Evolutionary conservation across 1,140 invertebrate genomes (phyloP).

Genomic region (Hesperophylax magnus): DNA sequence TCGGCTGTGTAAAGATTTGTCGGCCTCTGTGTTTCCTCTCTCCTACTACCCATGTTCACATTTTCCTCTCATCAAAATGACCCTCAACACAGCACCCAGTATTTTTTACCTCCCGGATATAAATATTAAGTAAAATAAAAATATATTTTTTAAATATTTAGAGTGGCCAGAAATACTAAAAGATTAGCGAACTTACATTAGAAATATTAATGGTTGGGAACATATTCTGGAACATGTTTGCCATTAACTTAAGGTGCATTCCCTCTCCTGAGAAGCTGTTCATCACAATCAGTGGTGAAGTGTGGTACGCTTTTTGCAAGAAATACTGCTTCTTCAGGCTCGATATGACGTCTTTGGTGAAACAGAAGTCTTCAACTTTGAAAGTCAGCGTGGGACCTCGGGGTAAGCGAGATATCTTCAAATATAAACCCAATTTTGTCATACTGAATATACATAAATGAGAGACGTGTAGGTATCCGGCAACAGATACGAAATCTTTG

Average conservation of each 20-base stretch:
- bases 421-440: conserved; percentile 85
- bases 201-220: conserved; percentile 97
- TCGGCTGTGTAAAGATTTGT: too few relatives aligned
- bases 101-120: too few relatives aligned
- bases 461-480: conserved; percentile 90
- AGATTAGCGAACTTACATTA: conserved; percentile 78
- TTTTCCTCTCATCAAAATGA: too few relatives aligned
- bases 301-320: conserved; percentile 85
- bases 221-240: conserved; percentile 98
- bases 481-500: conserved; percentile 94
- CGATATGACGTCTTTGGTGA: conserved; percentile 90
- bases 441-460: conserved; percentile 91
- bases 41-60: too few relatives aligned
- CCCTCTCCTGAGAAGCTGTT: conserved; percentile 94
- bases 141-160: too few relatives aligned
- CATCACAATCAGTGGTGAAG: conserved; percentile 91
- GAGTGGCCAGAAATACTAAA: too few relatives aligned
- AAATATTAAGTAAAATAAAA: too few relatives aligned
- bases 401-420: conserved; percentile 86
- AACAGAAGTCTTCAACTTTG: conserved; percentile 86
- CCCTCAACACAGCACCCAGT: too few relatives aligned
- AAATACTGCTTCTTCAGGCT: conserved; percentile 86
- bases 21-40: too few relatives aligned
- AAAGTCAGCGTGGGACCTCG: conserved; percentile 90
- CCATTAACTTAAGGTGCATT: conserved; percentile 92